phyloP scores from a whole-genome alignment of 2,113 vertebrate species.

The Ammodytes dubius region DNA sequence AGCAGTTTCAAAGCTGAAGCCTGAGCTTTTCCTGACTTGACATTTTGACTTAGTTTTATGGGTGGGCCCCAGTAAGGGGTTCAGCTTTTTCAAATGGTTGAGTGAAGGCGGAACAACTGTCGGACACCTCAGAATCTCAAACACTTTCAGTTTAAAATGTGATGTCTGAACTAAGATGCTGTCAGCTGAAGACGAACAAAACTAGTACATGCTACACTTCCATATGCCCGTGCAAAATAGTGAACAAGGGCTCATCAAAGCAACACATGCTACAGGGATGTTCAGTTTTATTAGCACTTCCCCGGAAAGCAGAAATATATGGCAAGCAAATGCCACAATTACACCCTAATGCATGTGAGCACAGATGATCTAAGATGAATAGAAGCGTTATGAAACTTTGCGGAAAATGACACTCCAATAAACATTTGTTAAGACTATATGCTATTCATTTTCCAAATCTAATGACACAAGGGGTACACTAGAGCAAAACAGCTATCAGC shows the following conservation, averaged over 20 bases:
- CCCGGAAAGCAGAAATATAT: background rate
- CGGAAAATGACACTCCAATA: background rate
- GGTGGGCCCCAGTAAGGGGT: background rate
- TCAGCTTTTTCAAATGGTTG: conserved; percentile 21
- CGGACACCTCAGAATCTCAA: conserved; percentile 26
- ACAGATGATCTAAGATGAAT: background rate
- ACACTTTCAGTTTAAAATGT: conserved; percentile 14
- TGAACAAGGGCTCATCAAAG: background rate
- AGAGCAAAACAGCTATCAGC: conserved; percentile 50
- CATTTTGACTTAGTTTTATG: conserved; percentile 7
- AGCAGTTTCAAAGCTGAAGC: conserved; percentile 39
- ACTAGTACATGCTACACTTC: background rate
- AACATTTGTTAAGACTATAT: background rate
- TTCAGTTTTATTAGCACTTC: background rate
- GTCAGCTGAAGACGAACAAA: background rate
- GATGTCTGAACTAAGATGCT: background rate
- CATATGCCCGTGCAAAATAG: background rate
- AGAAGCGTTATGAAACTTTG: too few species aligned
- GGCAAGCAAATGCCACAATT: background rate
- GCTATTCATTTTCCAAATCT: background rate
- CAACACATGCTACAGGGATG: background rate
- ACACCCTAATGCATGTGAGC: background rate
- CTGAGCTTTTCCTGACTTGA: conserved; percentile 2
- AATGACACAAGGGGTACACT: background rate
- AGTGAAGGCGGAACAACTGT: conserved; percentile 37